Evolutionary conservation across 2,113 vertebrate genomes (phyloP).

Genomic region (Sarotherodon lohbergeri): DNA sequence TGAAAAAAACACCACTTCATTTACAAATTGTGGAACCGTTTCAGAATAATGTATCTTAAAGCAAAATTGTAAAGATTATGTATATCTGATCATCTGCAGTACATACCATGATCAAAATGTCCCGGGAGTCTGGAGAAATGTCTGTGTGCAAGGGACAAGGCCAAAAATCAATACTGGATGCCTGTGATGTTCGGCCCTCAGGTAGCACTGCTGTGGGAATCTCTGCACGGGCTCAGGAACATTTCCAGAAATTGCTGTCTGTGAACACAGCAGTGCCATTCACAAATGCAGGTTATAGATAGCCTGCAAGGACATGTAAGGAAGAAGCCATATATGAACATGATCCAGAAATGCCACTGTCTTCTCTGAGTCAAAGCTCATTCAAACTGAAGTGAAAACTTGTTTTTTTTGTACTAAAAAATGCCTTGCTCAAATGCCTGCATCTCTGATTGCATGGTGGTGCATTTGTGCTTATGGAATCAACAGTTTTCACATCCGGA

Average conservation of each 20-base stretch:
- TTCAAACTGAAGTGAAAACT: background rate
- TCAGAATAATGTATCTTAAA: background rate
- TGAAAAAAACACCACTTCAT: background rate
- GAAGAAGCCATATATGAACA: background rate
- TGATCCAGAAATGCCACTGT: background rate
- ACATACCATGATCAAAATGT: background rate
- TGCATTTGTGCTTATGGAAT: rapidly evolving
- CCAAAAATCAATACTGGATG: background rate
- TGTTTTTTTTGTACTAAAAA: background rate
- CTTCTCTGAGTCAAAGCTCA: background rate
- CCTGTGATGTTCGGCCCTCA: background rate
- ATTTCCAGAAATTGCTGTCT: background rate
- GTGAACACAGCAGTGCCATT: background rate
- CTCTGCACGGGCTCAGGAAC: background rate
- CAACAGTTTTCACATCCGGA: background rate
- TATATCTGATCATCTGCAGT: background rate
- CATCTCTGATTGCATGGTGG: background rate
- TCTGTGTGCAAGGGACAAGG: background rate
- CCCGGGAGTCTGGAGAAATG: background rate
- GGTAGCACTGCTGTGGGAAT: background rate
- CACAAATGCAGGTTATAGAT: background rate
- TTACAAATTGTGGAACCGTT: background rate
- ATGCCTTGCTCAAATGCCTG: background rate
- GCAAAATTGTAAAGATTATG: background rate
- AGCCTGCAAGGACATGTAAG: background rate